Conservation (phyloP, 1,140 invertebrate genomes). For the Tetramorium parvispinum region DNA sequence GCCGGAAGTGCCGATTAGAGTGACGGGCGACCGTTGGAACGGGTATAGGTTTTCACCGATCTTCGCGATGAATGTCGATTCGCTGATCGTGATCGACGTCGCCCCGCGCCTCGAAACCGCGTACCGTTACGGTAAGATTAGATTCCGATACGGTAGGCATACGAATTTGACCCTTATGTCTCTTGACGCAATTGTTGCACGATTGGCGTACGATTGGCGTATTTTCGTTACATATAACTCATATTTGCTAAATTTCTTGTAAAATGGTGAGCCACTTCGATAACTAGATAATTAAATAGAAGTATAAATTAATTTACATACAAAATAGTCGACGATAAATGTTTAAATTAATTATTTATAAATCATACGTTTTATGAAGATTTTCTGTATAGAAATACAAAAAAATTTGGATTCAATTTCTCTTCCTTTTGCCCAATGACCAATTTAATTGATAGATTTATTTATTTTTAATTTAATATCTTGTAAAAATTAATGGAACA, state of each 20-base stretch:
- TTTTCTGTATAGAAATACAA: not conserved
- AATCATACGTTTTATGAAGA: not conserved
- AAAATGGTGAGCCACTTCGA: too few species aligned
- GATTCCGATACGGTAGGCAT: not conserved
- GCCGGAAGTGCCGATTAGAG: not conserved
- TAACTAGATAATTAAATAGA: conserved; percentile 21
- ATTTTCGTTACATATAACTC: not conserved
- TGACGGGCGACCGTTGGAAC: not conserved
- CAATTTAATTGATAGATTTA: not conserved
- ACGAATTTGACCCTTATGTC: not conserved
- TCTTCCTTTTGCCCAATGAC: not conserved
- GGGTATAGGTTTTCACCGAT: not conserved
- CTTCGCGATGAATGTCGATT: not conserved
- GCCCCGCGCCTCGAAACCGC: not conserved
- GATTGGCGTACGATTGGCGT: not conserved
- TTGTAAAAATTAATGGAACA: conserved; percentile 2
- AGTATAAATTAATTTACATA: conserved; percentile 3
- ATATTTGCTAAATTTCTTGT: too few species aligned
- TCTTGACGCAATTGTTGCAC: not conserved
- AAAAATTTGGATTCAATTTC: not conserved
- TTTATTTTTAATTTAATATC: not conserved
- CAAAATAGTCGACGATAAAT: conserved; percentile 6
- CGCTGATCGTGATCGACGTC: not conserved
- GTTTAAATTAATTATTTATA: conserved; percentile 15
- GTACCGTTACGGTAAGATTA: not conserved